Evolutionary conservation across 2,888 invertebrate species (phyloP).

Genomic region (Lysandra coridon): DNA sequence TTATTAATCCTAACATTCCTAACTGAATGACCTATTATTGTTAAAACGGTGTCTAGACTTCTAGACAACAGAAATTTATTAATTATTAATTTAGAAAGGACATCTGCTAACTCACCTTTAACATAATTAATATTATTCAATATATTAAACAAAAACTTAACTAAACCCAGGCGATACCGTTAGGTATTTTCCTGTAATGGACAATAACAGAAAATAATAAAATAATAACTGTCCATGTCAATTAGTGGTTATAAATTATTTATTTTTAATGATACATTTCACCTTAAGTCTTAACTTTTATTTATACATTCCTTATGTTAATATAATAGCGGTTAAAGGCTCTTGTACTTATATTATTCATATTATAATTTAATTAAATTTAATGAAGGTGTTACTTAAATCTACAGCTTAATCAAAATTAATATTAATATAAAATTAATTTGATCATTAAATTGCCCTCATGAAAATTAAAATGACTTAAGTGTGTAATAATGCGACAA

Average conservation of each 20-base stretch:
- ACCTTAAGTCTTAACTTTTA: not conserved
- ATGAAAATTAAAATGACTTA: not conserved
- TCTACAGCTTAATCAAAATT: constrained; percentile 10
- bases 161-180: not conserved
- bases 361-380: not conserved
- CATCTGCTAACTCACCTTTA: constrained; percentile 1
- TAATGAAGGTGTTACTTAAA: not conserved
- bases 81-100: constrained; percentile 15
- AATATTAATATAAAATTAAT: not conserved
- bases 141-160: not conserved
- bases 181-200: constrained; percentile 1
- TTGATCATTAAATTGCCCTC: not conserved
- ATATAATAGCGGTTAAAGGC: not conserved
- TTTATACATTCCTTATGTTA: not conserved
- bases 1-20: not conserved
- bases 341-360: not conserved
- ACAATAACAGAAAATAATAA: not conserved
- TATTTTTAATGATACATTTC: constrained; percentile 11
- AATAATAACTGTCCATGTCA: not conserved
- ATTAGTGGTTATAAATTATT: constrained; percentile 12
- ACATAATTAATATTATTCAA: constrained; percentile 9
- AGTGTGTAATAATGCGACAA: not conserved
- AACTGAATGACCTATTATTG: not conserved
- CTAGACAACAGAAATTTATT: not conserved
- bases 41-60: not conserved